These are phyloP conservation scores for Ellobius talpinus DNA, from an alignment of 2,113 vertebrate species.

Conservation along the genomic window DNA sequence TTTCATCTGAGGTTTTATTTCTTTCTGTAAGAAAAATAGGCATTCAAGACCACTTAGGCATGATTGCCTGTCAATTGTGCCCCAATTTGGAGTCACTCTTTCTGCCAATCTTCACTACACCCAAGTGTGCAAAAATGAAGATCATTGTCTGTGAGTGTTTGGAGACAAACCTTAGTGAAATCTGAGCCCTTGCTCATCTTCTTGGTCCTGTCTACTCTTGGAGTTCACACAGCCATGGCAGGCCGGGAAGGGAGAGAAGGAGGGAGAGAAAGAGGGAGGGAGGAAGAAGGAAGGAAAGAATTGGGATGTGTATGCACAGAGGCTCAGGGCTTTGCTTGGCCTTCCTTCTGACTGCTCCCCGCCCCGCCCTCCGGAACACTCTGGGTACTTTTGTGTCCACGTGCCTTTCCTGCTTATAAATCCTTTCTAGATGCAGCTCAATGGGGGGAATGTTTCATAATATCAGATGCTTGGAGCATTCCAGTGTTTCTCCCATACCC, in stretches of 20 bases:
- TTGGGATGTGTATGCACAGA: fast-evolving
- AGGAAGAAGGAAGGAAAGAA: not conserved
- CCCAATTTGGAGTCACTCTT: not conserved
- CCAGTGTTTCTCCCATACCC: not conserved
- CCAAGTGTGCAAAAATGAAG: not conserved
- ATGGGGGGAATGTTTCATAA: not conserved
- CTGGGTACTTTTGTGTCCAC: too few species aligned
- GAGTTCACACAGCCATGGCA: fast-evolving
- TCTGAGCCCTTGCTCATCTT: not conserved
- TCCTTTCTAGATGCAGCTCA: not conserved
- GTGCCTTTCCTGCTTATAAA: not conserved
- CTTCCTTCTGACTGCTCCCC: not conserved
- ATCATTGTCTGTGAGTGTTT: not conserved
- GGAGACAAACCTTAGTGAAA: not conserved
- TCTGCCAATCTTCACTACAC: not conserved
- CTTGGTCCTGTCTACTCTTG: not conserved
- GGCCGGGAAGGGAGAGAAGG: too few species aligned
- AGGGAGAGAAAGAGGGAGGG: not conserved
- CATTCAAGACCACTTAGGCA: not conserved
- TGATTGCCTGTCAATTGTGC: not conserved
- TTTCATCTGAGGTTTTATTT: not conserved
- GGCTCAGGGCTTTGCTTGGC: not conserved
- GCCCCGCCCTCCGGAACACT: fast-evolving
- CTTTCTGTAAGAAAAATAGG: not conserved
- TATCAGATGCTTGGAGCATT: too few species aligned